These are phyloP conservation scores for Mythimna vitellina DNA, from an alignment of 2,888 invertebrate species.

Conservation along the genomic window DNA sequence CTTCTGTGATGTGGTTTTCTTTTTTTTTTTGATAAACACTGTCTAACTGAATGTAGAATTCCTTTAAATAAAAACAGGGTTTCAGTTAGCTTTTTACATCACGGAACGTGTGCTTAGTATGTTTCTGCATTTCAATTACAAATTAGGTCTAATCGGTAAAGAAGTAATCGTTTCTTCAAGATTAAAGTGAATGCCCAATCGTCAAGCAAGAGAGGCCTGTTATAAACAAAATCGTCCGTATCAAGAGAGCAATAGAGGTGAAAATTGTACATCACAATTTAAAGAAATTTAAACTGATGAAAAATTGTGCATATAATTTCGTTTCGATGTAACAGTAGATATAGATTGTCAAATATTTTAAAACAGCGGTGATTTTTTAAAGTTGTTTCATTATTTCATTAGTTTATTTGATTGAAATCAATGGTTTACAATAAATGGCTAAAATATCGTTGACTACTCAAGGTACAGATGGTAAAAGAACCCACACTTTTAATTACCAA, in stretches of 20 bases:
- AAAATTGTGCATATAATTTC: slow-evolving; percentile 50
- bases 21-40: slow-evolving; percentile 39
- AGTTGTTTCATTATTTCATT: slow-evolving; percentile 28
- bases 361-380: slow-evolving; percentile 35
- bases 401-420: slow-evolving; percentile 41
- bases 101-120: slow-evolving; percentile 39
- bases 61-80: slow-evolving; percentile 36
- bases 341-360: slow-evolving; percentile 25
- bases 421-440: slow-evolving; percentile 47
- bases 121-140: slow-evolving; percentile 28
- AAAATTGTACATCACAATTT: slow-evolving; percentile 60
- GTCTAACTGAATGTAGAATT: slow-evolving; percentile 6
- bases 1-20: not conserved
- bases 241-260: slow-evolving; percentile 73
- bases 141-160: slow-evolving; percentile 27
- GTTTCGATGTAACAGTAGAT: slow-evolving; percentile 52
- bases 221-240: slow-evolving; percentile 59
- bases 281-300: slow-evolving; percentile 51
- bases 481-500: slow-evolving; percentile 68
- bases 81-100: not conserved
- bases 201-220: slow-evolving; percentile 59
- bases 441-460: slow-evolving; percentile 60
- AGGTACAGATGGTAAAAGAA: slow-evolving; percentile 56
- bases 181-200: slow-evolving; percentile 47
- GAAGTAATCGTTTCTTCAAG: slow-evolving; percentile 28